phyloP scores from a whole-genome alignment of 2,797 vertebrate species.

The Notoglanidium macrostoma region DNA sequence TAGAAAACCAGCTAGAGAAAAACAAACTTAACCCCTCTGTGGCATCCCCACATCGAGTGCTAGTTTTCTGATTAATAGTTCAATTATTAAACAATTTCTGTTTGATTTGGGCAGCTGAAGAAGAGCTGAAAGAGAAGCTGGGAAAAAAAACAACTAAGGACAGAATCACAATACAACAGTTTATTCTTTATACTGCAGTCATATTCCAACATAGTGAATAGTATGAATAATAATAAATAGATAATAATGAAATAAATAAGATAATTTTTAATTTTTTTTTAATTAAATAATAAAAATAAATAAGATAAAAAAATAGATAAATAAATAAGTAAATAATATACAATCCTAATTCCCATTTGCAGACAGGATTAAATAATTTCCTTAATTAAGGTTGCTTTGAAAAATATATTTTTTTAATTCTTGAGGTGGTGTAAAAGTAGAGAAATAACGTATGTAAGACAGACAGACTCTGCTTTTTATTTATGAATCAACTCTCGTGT shows the following conservation, averaged over 20 bases:
- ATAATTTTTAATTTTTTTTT: no score
- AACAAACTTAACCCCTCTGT: background rate
- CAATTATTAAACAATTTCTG: background rate
- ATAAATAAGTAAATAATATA: background rate
- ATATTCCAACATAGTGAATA: no score
- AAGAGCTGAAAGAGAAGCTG: no score
- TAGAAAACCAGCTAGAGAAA: slow-evolving; percentile 9
- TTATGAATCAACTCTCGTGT: background rate
- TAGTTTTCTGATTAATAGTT: background rate
- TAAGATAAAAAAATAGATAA: background rate
- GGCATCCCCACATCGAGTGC: background rate
- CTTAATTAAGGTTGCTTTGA: background rate
- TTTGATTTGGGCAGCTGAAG: background rate
- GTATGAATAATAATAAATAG: no score
- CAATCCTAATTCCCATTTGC: background rate
- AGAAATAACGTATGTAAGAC: background rate
- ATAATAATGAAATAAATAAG: no score
- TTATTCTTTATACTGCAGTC: no score
- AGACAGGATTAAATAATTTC: background rate
- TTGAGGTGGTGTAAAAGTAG: background rate
- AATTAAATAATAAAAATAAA: no score
- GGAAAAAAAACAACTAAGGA: background rate
- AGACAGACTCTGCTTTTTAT: background rate
- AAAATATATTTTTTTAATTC: background rate
- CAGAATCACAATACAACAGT: background rate